Evolutionary conservation across 2,888 invertebrate genomes (phyloP), one percentile per base, ranked within the genome.

Genomic region (Lottia scabra): DNA sequence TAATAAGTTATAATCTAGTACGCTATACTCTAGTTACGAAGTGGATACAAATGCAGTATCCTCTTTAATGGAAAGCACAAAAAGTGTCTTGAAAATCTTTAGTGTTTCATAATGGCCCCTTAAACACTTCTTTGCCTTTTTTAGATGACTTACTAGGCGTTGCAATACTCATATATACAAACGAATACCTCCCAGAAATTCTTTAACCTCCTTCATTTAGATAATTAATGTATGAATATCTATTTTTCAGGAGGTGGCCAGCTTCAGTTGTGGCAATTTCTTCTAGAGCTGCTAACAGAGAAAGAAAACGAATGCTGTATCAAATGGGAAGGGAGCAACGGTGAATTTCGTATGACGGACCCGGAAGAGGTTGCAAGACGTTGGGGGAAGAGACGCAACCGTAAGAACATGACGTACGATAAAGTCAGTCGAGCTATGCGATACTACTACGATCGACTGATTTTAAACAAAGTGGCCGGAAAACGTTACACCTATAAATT

Each of bases 291-390:
- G 1, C 63, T 76, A 96, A 97, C 91, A 97, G 98, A 92, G 93
- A 97, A 90, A 97, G 97, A 97, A 97, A 98, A 75, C 63, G 71
- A 68, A 15, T 23, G 68, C 46, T 81, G 78, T 63, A 81, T 81
- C 72, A 74, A 71, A n/a, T 81, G 81, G 81, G 80, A 80, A 68
- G 65, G 70, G 26, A 70, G 64, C 19, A 68, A 78, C 48, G 80
- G 80, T 27, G 81, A 81, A 65, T 81, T 81, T 75, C 74, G 76
- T 26, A 70, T 81, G 67, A 73, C 74, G 26, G 78, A 81, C 72
- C 80, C 81, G 46, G 80, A 81, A 27, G 81, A 81, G 62, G 80
- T 81, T 13, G 80, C 81, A 8, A 62, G 80, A 23, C 70, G 77
- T 15, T 81, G 81, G 81, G 81, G 81, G 1, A 67, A 69, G 63